Base-by-base conservation (phyloP, 2,888 invertebrate genomes). In the Hypomecis punctinalis region DNA sequence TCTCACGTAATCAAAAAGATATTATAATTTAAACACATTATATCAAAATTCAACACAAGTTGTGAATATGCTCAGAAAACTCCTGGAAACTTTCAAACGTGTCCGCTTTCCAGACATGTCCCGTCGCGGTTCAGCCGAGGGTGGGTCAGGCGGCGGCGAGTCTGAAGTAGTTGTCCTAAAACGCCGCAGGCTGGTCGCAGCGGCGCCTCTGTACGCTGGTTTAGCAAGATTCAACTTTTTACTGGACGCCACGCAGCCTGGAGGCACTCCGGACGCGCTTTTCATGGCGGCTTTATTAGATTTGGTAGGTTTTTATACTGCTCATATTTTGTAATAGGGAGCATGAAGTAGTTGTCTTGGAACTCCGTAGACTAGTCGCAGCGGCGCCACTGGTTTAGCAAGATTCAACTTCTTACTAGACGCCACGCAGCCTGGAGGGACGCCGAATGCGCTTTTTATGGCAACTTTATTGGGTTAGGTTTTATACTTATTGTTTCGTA, bases 381-480 rank as follows among this genome's bases (percentile, higher is more conserved):
- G 95, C 95, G 0, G 94, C 94, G 49, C 95, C 96, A 0, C 94
- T n/a, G 99, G 99, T 7, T 96, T 99, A 94, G 93, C 96, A 43
- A 93, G 99, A 48, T 96, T 99, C 81, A 96, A 97, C 49, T 98
- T 99, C 85, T 91, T 99, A 40, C 85, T 99, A 71, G 99, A 99
- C 88, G 98, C 98, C 8, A 98, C 98, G 73, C 97, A 97, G 65
- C 99, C 99, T 0, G 99, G 99, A 0, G 96, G 97, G 0, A 96
- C 99, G 61, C 99, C 99, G 0, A 99, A 99, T 92, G 97, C 99
- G 2, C 97, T 99, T 75, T 94, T 99, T 40, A 96, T 99, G n/a
- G n/a, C n/a, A n/a, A n/a, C n/a, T n/a, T n/a, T n/a, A n/a, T n/a
- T n/a, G n/a, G n/a, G n/a, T n/a, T n/a, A n/a, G n/a, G n/a, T n/a